These are phyloP conservation scores for Macrotis lagotis DNA, from an alignment of 2,113 vertebrate species.

Conservation along the genomic window DNA sequence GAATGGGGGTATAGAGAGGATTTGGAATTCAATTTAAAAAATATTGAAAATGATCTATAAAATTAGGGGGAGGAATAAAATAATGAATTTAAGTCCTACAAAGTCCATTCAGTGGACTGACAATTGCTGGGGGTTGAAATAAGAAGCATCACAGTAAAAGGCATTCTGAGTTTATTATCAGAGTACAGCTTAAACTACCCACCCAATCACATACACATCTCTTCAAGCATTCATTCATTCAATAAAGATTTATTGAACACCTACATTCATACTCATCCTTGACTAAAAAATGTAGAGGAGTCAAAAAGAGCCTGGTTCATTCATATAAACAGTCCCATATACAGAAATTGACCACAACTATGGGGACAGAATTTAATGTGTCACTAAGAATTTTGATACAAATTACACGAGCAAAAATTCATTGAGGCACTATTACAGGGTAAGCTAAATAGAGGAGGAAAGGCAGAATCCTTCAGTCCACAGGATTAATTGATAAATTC, in stretches of 20 bases:
- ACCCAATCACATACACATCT: neutral
- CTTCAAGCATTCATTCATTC: too few relatives aligned
- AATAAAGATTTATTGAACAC: neutral
- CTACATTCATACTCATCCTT: neutral
- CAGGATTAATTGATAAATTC: too few relatives aligned
- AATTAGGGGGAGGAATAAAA: too few relatives aligned
- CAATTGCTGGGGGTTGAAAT: neutral
- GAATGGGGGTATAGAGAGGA: too few relatives aligned
- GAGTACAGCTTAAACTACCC: neutral
- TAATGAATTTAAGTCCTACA: too few relatives aligned
- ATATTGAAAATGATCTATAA: too few relatives aligned
- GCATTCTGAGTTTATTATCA: neutral
- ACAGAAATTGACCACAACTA: neutral
- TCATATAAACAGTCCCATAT: neutral
- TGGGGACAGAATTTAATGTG: neutral
- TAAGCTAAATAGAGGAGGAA: neutral
- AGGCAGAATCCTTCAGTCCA: neutral
- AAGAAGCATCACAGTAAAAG: neutral
- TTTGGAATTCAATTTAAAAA: too few relatives aligned
- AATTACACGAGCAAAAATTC: neutral
- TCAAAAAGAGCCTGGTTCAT: neutral
- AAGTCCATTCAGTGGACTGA: neutral
- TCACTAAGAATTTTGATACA: neutral
- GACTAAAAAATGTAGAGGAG: neutral
- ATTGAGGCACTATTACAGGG: neutral